Evolutionary conservation across 2,888 invertebrate species (phyloP), one percentile per base, ranked within the genome.

Genomic region (Diploptera punctata): DNA sequence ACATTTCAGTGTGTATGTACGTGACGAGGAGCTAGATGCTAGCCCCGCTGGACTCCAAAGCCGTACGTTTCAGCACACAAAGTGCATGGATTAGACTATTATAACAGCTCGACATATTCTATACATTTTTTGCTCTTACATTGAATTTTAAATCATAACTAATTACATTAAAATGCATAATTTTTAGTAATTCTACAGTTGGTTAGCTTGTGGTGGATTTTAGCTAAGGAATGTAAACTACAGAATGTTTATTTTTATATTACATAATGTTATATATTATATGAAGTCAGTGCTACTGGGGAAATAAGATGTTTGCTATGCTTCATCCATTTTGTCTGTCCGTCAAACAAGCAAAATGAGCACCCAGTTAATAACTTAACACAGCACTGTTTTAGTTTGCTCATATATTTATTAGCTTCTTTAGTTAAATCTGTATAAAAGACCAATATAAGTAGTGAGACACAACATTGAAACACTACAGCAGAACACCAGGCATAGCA

Each of bases 1-100:
- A 26, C 65, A 65, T 65, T 65, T 65, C 65, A 65, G 65, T 65
- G 65, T 65, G 65, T 65, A 65, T 65, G 65, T 65, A 57, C 57
- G 29, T n/a, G 29, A 7, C 5, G 13, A 57, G 57, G 57, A 29
- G n/a, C 3, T 29, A 29, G 29, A 24, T n/a, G 57, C 33, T 33
- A 7, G 33, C 26, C 16, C 57, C 18, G 26, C 29, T 21, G 57
- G 57, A 24, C 31, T 26, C 54, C 54, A 54, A 13, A 26, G 26
- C 26, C 26, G 57, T 57, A 57, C 26, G 57, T 57, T 5, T n/a
- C 24, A 26, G n/a, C 24, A 16, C 26, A 2, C n/a, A 57, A 16
- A 57, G n/a, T 57, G 57, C 57, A 57, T 57, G 57, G 57, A 29
- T 16, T 54, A 26, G 54, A 54, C 18, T 52, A 52, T 21, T 4